phyloP scores from a whole-genome alignment of 1,140 invertebrate species.

The Apocrypta bakeri region DNA sequence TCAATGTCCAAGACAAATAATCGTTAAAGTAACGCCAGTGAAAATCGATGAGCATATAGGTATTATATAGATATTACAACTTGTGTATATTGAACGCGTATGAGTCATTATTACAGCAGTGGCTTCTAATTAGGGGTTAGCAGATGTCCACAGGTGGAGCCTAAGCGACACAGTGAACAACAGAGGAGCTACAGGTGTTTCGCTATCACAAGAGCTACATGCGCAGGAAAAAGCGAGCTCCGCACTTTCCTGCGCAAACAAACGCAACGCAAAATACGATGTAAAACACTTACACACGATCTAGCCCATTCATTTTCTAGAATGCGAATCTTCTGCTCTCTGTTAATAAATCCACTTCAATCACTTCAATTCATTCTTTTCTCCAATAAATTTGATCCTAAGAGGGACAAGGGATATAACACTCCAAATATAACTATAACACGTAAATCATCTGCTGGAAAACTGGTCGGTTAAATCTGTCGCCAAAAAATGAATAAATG shows the following conservation, averaged over 20 bases:
- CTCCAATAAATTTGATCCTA: no score
- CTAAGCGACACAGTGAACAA: no score
- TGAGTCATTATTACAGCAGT: no score
- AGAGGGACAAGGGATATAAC: no score
- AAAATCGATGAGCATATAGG: no score
- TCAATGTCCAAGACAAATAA: no score
- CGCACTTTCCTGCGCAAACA: conserved; percentile 47
- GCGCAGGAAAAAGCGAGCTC: conserved; percentile 55
- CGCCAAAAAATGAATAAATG: not conserved
- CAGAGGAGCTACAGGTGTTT: conserved; percentile 64
- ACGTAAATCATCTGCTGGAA: not conserved
- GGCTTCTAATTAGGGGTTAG: not conserved
- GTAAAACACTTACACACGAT: no score
- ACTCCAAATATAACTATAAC: no score
- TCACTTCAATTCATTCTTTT: not conserved
- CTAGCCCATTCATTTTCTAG: not conserved
- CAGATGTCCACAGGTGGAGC: not conserved
- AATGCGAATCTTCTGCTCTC: not conserved
- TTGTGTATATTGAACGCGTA: no score
- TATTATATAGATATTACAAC: no score
- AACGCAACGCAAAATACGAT: conserved; percentile 29
- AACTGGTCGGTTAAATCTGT: not conserved
- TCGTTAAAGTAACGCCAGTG: no score
- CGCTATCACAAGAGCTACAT: conserved; percentile 58
- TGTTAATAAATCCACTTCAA: conserved; percentile 4